Evolutionary conservation across 2,888 invertebrate genomes (phyloP).

Genomic region (Caenorhabditis afra): DNA sequence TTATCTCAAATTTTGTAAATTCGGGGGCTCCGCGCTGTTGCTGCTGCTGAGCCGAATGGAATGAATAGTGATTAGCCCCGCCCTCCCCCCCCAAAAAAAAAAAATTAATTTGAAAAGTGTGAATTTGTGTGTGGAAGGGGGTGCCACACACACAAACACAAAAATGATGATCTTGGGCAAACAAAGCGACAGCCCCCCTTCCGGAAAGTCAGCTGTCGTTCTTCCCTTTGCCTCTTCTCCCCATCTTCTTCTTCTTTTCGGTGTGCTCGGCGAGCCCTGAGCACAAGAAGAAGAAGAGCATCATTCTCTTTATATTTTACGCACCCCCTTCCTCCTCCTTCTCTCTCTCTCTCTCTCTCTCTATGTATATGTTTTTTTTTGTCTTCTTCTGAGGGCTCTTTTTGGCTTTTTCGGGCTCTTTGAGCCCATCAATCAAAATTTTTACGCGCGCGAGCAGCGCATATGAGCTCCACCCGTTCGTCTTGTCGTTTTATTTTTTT

Average conservation of each 20-base stretch:
- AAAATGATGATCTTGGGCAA: constrained; percentile 57
- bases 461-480: constrained; percentile 7
- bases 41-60: too few species aligned
- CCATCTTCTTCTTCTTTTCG: not conserved
- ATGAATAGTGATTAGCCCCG: too few species aligned
- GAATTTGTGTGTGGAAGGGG: too few species aligned
- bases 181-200: constrained; percentile 41
- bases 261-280: not conserved
- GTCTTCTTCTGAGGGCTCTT: not conserved
- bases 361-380: too few species aligned
- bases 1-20: constrained; percentile 31
- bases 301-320: too few species aligned
- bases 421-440: constrained; percentile 45
- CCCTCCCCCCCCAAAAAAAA: too few species aligned
- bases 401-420: not conserved
- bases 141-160: too few species aligned
- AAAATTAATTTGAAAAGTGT: too few species aligned
- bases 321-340: not conserved
- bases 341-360: not conserved
- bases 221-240: not conserved
- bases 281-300: not conserved
- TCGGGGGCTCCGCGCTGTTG: constrained; percentile 3
- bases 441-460: constrained; percentile 34
- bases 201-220: constrained; percentile 49
- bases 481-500: not conserved